Evolutionary conservation across 2,888 invertebrate genomes (phyloP), one percentile per base, ranked within the genome.

Genomic region (Scaptomyza parva): DNA sequence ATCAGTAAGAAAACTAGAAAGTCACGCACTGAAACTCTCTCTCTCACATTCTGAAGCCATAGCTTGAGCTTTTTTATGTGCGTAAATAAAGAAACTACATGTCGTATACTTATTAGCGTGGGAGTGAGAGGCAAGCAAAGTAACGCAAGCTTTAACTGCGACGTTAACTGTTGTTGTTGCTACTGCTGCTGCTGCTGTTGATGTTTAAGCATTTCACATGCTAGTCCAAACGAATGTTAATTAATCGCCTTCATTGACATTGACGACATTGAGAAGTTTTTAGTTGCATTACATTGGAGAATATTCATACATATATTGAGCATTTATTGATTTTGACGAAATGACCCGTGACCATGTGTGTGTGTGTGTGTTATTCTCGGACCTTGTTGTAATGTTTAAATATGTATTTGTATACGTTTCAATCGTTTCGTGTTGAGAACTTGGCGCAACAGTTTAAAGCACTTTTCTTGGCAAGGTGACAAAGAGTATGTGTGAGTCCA

Each of bases 371-470:
- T 37, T 55, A 48, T 18, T 33, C 33, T 18, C 35, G 24, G 43
- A 24, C 14, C 9, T 45, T 28, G n/a, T 40, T 57, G 20, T 47
- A 60, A 44, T 48, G 37, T 17, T 35, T 43, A 47, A 35, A 35
- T 39, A 28, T 43, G 22, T 64, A 44, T 59, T 33, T n/a, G n/a
- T n/a, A 44, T 54, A 39, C 47, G 51, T 68, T 61, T 60, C 41
- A 45, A 64, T 60, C 44, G 35, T 20, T 48, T 20, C 61, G 44
- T 14, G n/a, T n/a, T n/a, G 37, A n/a, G 47, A 66, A 58, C 40
- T 69, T 65, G 62, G 62, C 79, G 81, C 81, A 86, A 81, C 87
- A 81, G 85, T 81, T 80, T 78, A 70, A 69, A 71, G 62, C 70
- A 63, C 37, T 66, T 67, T 77, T 71, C 53, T 70, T 79, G 83